Evolutionary conservation across 2,888 invertebrate species (phyloP), one percentile per base, ranked within the genome.

Genomic region (Coelinius sp.): DNA sequence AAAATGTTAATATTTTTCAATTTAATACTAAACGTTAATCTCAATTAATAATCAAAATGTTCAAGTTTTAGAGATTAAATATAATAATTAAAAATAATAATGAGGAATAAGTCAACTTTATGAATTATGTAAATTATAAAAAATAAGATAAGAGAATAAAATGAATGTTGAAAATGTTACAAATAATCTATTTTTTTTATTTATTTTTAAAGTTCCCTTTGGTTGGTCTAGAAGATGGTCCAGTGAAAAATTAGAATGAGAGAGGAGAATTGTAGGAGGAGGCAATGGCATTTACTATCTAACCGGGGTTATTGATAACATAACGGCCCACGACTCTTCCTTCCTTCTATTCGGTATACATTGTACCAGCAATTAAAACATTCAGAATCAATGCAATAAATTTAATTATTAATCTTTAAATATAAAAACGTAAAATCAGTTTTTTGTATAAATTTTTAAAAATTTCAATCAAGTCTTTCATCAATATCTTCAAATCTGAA

Each of bases 281-380:
- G 78, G 77, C 76, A 77, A 75, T 78, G 76, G 78, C 77, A 77
- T 4, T n/a, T 67, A 77, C 76, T 82, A 83, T 83, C 83, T 78
- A 78, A 81, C 78, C 78, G 79, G 80, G 79, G 79, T 75, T 79
- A 81, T 76, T 76, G 76, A 67, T 71, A 82, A 75, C 46, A 64
- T 71, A 82, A 75, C 46, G n/a, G 65, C 83, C 83, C 79, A 83
- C 83, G 79, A 77, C 77, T 79, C 80, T 81, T 81, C 81, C 82
- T 83, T 82, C 82, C 82, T 80, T 64, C 59, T 62, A 27, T 31
- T 31, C 31, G 31, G 31, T 31, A 6, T 31, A 31, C 31, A 31
- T 31, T 31, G 31, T n/a, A 31, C 31, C 31, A 31, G 5, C 8
- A 31, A 4, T 31, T 31, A 8, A 31, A 31, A 8, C 31, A 31